Percentiles rank a stretch among this genome's conserved stretches.
These are phyloP conservation scores for Microctenopoma stevenorrisi DNA, from an alignment of 2,797 vertebrate genomes.

Conservation along the genomic window DNA sequence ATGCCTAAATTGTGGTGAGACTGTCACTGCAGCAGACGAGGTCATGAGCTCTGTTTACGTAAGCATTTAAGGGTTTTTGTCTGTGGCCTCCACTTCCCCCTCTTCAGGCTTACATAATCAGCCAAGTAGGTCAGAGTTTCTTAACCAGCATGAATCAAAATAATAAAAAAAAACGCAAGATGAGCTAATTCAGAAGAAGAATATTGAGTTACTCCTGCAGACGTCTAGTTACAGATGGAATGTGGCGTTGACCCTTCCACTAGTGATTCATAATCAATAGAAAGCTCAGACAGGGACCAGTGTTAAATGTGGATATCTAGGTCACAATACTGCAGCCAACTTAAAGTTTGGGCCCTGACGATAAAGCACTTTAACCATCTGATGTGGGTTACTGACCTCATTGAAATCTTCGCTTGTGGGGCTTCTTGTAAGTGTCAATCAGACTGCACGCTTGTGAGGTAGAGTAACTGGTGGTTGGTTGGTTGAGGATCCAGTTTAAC, in stretches of 20 bases:
- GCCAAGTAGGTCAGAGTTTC: slow-evolving; percentile 54
- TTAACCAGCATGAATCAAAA: slow-evolving; percentile 1
- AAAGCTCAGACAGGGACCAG: background rate
- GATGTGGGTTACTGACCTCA: slow-evolving; percentile 34
- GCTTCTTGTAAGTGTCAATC: background rate
- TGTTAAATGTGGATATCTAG: slow-evolving; percentile 18
- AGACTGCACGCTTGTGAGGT: background rate
- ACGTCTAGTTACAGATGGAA: background rate
- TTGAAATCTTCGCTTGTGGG: slow-evolving; percentile 7
- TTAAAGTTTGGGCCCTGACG: slow-evolving; percentile 6
- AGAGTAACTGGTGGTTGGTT: no score
- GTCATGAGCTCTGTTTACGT: slow-evolving; percentile 50
- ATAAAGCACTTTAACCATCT: background rate
- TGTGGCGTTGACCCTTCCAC: background rate
- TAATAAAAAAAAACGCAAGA: background rate
- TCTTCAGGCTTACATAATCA: slow-evolving; percentile 41
- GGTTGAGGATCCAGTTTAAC: background rate
- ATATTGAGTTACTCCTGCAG: background rate
- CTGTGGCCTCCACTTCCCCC: slow-evolving; percentile 39
- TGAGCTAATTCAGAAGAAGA: background rate
- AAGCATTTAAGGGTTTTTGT: slow-evolving; percentile 36
- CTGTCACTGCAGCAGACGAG: slow-evolving; percentile 27
- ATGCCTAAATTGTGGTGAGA: slow-evolving; percentile 40
- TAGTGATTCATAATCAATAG: background rate
- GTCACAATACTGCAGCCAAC: slow-evolving; percentile 17